Evolutionary conservation across 2,113 vertebrate genomes (phyloP), one percentile per base, ranked within the genome.

Genomic region (Corythoichthys intestinalis): DNA sequence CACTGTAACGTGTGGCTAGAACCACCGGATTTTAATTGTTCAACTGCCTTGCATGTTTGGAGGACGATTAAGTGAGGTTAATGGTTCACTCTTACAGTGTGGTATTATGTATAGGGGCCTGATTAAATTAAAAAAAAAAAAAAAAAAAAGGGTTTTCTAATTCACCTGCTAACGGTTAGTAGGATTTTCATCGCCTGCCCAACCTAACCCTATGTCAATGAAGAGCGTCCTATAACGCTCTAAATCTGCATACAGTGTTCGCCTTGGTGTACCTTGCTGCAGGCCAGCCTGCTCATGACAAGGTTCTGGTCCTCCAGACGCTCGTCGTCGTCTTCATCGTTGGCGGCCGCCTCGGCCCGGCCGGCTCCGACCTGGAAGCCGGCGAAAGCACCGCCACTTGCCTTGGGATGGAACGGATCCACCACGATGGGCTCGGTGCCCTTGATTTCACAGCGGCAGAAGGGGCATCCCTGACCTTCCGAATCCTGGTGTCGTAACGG

Each of bases 381-480:
- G 12, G 93, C 94, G 3, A 91, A 92, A 54, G 89, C 91, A 41
- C 82, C 84, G 47, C 88, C 89, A 8, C 75, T 81, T 82, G 78
- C 94, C 85, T 97, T 92, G 0, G 97, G 97, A 66, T 98, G 96
- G 20, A 99, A 99, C 0, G 97, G 97, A 77, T 99, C 97, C 2
- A 99, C 97, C 2, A 99, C 97, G 12, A 99, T 98, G 0, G 97
- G 96, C 76, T 99, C 97, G 0, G 97, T 98, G 82, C 97, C 97
- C 91, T 99, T 99, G 74, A 99, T 99, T 88, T 99, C 97, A 76
- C 97, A 99, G 76, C 97, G 94, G 71, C 97, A 99, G 62, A 99
- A 99, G 0, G 97, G 97, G 44, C 97, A 99, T 0, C 97, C 97
- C 46, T 98, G 97, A 67, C 97, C 97, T 82, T 98, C 97, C 0